These are phyloP conservation scores for Otocyon megalotis DNA, from an alignment of 2,113 vertebrate genomes.

Conservation along the genomic window DNA sequence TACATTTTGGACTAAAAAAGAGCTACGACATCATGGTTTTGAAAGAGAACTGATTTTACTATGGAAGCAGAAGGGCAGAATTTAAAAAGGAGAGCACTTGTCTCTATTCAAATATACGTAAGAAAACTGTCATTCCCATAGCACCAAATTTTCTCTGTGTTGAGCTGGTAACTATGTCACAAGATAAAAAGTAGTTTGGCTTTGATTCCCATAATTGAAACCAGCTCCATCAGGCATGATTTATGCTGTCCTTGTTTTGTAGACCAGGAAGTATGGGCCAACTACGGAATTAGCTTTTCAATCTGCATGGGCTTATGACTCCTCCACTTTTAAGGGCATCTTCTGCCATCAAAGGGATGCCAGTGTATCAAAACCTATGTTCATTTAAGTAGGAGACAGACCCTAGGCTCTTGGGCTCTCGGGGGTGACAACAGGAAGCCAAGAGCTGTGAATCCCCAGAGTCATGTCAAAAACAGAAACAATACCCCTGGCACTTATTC, in stretches of 20 bases:
- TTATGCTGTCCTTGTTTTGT: background rate
- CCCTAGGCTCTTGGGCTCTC: background rate
- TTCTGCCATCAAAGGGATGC: background rate
- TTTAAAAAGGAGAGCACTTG: background rate
- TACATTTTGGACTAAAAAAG: background rate
- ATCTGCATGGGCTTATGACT: background rate
- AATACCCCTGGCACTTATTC: constrained; percentile 52
- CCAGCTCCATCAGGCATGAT: background rate
- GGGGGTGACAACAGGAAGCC: background rate
- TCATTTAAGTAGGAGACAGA: background rate
- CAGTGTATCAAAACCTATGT: background rate
- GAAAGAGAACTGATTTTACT: background rate
- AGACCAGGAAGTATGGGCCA: background rate
- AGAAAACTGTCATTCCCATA: background rate
- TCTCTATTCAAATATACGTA: background rate
- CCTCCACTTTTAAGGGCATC: background rate
- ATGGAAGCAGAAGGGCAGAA: background rate
- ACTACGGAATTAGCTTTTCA: background rate
- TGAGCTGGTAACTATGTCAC: background rate
- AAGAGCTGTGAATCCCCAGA: background rate
- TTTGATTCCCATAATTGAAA: constrained; percentile 24
- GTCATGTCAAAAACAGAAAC: constrained; percentile 53
- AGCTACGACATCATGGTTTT: background rate
- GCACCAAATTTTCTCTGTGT: background rate
- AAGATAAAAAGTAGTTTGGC: background rate